Percentiles rank a stretch among this genome's conserved stretches.
Conservation (phyloP, 2,888 invertebrate genomes). For the Agrilus mali region DNA sequence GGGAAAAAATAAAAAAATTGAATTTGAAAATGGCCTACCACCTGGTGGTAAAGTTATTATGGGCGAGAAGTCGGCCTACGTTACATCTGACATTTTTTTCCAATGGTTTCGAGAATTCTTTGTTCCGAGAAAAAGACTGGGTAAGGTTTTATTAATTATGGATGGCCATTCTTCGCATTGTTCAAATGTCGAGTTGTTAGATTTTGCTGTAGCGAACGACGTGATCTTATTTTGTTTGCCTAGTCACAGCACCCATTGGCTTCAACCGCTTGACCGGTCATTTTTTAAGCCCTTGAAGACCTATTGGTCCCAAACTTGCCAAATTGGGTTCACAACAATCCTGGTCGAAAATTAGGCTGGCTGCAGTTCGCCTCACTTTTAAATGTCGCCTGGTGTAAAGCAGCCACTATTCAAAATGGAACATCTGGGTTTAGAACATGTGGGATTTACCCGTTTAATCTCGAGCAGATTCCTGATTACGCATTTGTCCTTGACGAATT, state of each 20-base stretch:
- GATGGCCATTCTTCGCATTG: neutral
- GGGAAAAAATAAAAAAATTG: no score
- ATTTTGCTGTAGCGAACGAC: neutral
- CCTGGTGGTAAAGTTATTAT: no score
- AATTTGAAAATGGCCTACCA: no score
- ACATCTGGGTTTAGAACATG: conserved; percentile 1
- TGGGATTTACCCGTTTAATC: conserved; percentile 1
- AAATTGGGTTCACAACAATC: neutral
- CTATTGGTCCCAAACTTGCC: neutral
- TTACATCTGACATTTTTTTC: no score
- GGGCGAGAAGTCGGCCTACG: no score
- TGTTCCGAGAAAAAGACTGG: neutral
- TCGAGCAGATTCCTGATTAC: conserved; percentile 1
- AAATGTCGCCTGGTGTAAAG: neutral
- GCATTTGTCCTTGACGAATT: neutral
- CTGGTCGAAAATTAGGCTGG: neutral
- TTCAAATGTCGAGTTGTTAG: conserved; percentile 1
- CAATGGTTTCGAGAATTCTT: neutral
- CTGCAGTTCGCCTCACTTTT: conserved; percentile 1
- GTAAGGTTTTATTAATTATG: neutral
- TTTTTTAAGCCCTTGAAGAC: neutral
- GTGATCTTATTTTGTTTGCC: conserved; percentile 2
- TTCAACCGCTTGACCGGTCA: no score
- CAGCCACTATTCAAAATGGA: neutral
- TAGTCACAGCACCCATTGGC: conserved; percentile 1